These are phyloP conservation scores for Dendrolimus kikuchii DNA, from an alignment of 1,140 invertebrate species.

Conservation along the genomic window DNA sequence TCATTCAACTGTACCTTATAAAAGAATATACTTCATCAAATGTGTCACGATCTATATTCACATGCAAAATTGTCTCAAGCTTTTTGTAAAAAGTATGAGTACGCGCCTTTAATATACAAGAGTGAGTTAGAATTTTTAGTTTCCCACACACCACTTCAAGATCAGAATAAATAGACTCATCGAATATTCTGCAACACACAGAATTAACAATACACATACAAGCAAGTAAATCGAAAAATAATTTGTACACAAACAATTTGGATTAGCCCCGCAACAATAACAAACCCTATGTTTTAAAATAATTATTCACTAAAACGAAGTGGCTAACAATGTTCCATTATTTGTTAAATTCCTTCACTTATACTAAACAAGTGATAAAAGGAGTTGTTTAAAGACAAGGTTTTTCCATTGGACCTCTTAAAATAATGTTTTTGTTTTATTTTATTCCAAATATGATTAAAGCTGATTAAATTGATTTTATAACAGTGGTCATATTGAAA, in stretches of 20 bases:
- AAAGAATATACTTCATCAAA: conserved; percentile 67
- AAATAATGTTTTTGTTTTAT: no score
- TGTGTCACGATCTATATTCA: conserved; percentile 49
- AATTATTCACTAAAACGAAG: no score
- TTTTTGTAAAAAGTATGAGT: conserved; percentile 59
- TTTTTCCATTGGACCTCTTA: no score
- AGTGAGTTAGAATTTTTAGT: conserved; percentile 62
- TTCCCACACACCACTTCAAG: conserved; percentile 62
- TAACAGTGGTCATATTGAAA: no score
- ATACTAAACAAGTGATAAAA: no score
- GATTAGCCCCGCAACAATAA: neutral
- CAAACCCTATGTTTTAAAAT: no score
- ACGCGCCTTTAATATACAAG: conserved; percentile 62
- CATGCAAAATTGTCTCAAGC: conserved; percentile 59
- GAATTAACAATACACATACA: conserved; percentile 1
- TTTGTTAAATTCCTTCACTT: no score
- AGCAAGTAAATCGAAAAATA: neutral
- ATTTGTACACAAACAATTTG: neutral
- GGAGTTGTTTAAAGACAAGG: no score
- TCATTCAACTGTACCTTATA: conserved; percentile 41
- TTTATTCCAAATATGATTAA: no score
- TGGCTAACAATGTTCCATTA: no score
- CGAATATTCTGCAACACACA: conserved; percentile 57
- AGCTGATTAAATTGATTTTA: no score
- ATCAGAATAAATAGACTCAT: conserved; percentile 64